Base-by-base conservation (phyloP, 2,888 invertebrate species). In the Drosophila formosana region DNA sequence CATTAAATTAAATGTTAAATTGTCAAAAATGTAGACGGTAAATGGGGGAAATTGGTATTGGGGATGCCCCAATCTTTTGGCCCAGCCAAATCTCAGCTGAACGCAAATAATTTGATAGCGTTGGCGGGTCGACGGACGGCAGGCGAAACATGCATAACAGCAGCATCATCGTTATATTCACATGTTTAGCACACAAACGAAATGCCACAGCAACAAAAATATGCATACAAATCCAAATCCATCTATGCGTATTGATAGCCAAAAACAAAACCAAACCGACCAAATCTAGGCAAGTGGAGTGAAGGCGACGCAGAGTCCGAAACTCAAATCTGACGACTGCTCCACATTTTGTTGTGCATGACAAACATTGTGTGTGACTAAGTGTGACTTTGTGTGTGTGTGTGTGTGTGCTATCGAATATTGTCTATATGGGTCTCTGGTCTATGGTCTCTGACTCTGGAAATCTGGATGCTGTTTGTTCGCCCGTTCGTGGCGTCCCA, bases 141-240 rank as follows among this genome's bases (percentile, higher is more conserved):
- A 55, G 45, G 32, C 9, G 51, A 56, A 56, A 43, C 63, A 66
- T 61, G 60, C 65, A 65, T 70, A 72, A 63, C 62, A 66, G 68
- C 64, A 72, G 80, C 66, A 85, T 77, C 80, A 70, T 85, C 80
- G 80, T 72, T 79, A 85, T 85, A 85, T 86, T 80, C 88, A 82
- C 83, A 88, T 85, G 86, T 83, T 83, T 83, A 77, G 88, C 86
- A 83, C 87, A 86, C 83, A 83, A 88, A 86, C 88, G 66, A 88
- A 88, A 86, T 83, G 87, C 78, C 83, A 86, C 75, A 80, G 78
- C 81, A 88, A 86, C 87, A 88, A 86, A 83, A 83, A 83, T 88
- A 83, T 83, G 83, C 88, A 87, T 84, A 84, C 85, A 89, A 89
- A 89, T 84, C 69, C 85, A 89, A 89, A 89, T 84, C 69, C 72